Base-by-base conservation (phyloP, 2,888 invertebrate genomes). In the Eledona agricola region DNA sequence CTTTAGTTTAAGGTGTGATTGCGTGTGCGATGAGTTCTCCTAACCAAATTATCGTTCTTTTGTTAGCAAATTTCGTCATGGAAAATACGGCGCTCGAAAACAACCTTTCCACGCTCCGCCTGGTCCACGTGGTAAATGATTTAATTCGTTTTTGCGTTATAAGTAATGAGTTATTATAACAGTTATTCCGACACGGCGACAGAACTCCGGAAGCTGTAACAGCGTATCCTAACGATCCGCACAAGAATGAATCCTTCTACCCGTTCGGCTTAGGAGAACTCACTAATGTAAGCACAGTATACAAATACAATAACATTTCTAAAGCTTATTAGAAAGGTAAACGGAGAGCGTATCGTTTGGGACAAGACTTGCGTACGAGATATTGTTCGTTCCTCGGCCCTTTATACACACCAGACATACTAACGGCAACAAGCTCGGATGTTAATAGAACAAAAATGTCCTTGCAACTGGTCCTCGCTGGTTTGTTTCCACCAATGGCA, bases 151-250 rank as follows among this genome's bases (percentile, higher is more conserved):
- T n/a, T n/a, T n/a, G n/a, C n/a, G n/a, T n/a, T n/a, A n/a, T n/a
- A n/a, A n/a, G n/a, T n/a, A n/a, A n/a, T n/a, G n/a, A n/a, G n/a
- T n/a, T n/a, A n/a, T n/a, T n/a, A n/a, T n/a, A n/a, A n/a, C n/a
- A 89, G 87, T 71, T 89, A 31, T 87, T 83, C 72, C 80, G 90
- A 38, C 90, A 91, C 79, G 90, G 90, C 12, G 86, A 88, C 60
- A 78, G 90, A 66, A 86, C 89, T 51, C 88, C 89, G 3, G 83
- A 84, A 28, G 32, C 42, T 23, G 80, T 81, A 58, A 82, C 85
- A n/a, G 28, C 59, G 4, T 90, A 86, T 69, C 86, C 88, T 4
- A 85, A 79, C 55, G 89, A 90, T 78, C 85, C 85, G 1, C 78
- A 85, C 58, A 76, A 71, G 17, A 81, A 87, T 66, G 80, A 83